Percentiles rank a stretch among this genome's conserved stretches.
These are phyloP conservation scores for Genyomyrus donnyi DNA, from an alignment of 2,113 vertebrate species.

Conservation along the genomic window DNA sequence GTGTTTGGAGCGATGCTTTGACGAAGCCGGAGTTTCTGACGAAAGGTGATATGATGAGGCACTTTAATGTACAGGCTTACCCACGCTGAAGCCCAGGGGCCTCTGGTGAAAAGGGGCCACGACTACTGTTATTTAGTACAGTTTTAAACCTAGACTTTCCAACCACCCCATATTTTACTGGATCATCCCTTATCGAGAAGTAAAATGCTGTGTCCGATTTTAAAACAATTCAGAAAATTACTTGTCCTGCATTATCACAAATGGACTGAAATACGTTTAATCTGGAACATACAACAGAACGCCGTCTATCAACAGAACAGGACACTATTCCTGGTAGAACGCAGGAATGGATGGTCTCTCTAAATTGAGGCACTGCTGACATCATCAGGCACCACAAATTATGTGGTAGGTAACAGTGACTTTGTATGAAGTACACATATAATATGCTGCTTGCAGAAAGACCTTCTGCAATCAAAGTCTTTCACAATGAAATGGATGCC, in stretches of 20 bases:
- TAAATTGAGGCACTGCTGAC: background rate
- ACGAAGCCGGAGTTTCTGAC: background rate
- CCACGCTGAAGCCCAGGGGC: background rate
- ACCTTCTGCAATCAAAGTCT: background rate
- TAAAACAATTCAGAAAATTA: background rate
- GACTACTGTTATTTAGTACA: background rate
- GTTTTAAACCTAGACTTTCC: background rate
- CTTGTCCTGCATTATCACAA: background rate
- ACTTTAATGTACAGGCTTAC: background rate
- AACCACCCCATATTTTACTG: background rate
- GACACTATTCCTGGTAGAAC: background rate
- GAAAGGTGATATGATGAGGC: background rate
- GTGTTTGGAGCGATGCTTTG: background rate
- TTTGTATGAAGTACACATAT: background rate
- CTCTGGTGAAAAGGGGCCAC: background rate
- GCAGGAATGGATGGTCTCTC: background rate
- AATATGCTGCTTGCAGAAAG: background rate
- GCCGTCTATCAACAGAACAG: background rate
- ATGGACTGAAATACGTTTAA: background rate
- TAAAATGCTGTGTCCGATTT: background rate
- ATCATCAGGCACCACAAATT: background rate
- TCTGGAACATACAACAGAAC: background rate
- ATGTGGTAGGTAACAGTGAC: background rate
- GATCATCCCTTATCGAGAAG: background rate
- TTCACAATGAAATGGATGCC: background rate